Evolutionary conservation across 1,140 invertebrate species (phyloP).

Genomic region (Papilio aristodemus): DNA sequence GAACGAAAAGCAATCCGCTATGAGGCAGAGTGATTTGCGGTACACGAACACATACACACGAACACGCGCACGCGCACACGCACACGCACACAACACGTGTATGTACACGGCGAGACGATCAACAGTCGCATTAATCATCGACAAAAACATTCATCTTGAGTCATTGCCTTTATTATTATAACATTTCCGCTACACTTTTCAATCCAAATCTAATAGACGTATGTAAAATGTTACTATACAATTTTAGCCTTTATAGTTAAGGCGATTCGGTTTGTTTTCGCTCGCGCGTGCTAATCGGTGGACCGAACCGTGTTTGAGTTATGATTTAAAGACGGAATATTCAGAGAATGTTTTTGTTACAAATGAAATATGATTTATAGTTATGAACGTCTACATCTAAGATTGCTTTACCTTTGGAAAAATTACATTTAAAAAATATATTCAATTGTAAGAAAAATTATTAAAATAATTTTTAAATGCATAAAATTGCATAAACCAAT

Average conservation of each 20-base stretch:
- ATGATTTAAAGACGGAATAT: slow-evolving; percentile 16
- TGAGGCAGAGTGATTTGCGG: slow-evolving; percentile 24
- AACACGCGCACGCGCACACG: too few species aligned
- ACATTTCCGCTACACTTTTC: slow-evolving; percentile 15
- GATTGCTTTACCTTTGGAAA: neutral
- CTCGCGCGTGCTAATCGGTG: neutral
- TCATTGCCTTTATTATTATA: slow-evolving; percentile 27
- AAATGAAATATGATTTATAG: neutral
- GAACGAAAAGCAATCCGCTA: slow-evolving; percentile 25
- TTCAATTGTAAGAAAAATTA: too few species aligned
- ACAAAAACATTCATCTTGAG: slow-evolving; percentile 36
- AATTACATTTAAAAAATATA: too few species aligned
- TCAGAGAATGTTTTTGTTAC: slow-evolving; percentile 19
- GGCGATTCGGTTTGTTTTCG: neutral
- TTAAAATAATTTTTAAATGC: too few species aligned
- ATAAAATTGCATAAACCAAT: too few species aligned
- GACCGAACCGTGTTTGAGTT: neutral
- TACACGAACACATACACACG: slow-evolving; percentile 32
- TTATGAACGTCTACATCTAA: neutral
- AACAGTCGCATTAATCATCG: slow-evolving; percentile 30
- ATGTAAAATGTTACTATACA: neutral
- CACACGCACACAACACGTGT: slow-evolving; percentile 37
- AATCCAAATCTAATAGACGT: neutral
- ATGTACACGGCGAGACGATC: slow-evolving; percentile 24
- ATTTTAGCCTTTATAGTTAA: neutral